phyloP scores from a whole-genome alignment of 2,888 invertebrate genomes.

The Melipona bicolor region DNA sequence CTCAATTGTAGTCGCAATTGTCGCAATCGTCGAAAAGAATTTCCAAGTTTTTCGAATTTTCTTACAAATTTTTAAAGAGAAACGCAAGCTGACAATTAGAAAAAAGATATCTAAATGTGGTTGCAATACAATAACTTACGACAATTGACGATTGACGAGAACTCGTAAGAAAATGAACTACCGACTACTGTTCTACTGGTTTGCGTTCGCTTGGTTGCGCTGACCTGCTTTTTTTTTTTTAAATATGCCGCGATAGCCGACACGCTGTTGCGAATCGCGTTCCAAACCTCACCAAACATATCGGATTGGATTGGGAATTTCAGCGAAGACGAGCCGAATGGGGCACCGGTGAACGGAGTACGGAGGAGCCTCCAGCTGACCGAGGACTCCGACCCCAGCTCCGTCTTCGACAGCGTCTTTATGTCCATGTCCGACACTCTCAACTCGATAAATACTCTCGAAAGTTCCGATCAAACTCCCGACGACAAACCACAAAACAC shows the following conservation, averaged over 20 bases:
- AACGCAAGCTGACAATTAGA: background rate
- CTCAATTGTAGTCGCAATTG: background rate
- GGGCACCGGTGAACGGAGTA: conserved; percentile 75
- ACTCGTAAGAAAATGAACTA: background rate
- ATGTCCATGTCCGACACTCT: conserved; percentile 84
- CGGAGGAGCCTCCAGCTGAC: conserved; percentile 78
- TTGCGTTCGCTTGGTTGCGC: conserved; percentile 26
- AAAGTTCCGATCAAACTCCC: conserved; percentile 83
- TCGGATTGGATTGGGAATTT: conserved; percentile 71
- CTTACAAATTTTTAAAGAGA: background rate
- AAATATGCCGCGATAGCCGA: conserved; percentile 35
- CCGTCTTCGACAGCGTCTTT: conserved; percentile 83
- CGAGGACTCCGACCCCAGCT: conserved; percentile 82
- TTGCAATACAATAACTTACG: too few relatives aligned
- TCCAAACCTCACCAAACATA: conserved; percentile 40
- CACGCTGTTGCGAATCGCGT: conserved; percentile 16
- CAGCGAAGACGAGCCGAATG: conserved; percentile 80
- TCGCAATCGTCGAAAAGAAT: background rate
- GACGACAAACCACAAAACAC: conserved; percentile 83
- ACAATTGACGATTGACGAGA: background rate
- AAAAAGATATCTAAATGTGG: background rate
- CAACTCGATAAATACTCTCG: conserved; percentile 83
- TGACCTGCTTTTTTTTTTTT: conserved; percentile 55
- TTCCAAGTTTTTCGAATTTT: background rate
- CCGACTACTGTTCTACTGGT: background rate